Conservation (phyloP, 2,113 vertebrate genomes). For the Drymodes brunneopygia region DNA sequence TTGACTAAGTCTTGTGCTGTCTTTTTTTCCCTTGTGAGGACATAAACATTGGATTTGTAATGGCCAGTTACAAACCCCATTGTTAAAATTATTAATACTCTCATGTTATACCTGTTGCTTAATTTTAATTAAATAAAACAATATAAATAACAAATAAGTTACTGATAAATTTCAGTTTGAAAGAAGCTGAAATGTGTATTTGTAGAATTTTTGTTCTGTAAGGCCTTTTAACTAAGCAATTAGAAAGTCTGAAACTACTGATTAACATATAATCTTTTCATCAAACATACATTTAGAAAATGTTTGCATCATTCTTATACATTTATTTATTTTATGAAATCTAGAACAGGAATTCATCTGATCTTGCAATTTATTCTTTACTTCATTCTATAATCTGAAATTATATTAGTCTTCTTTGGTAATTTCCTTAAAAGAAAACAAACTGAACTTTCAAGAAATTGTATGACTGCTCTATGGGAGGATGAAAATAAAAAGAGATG, state of each 20-base stretch:
- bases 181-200: not conserved
- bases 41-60: not conserved
- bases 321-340: not conserved
- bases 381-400: not conserved
- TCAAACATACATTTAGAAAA: not conserved
- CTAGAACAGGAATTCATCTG: not conserved
- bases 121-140: not conserved
- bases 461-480: not conserved
- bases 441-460: not conserved
- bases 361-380: not conserved
- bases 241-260: not conserved
- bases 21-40: not conserved
- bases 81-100: not conserved
- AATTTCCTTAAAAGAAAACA: slow-evolving; percentile 1
- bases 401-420: not conserved
- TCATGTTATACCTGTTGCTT: not conserved
- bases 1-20: not conserved
- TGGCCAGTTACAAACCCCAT: not conserved
- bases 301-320: not conserved
- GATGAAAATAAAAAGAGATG: not conserved
- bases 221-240: not conserved
- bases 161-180: not conserved
- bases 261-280: not conserved
- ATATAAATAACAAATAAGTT: not conserved
- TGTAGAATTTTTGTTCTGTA: not conserved